Evolutionary conservation across 2,113 vertebrate species (phyloP).

Genomic region (Rhinolophus sinicus): DNA sequence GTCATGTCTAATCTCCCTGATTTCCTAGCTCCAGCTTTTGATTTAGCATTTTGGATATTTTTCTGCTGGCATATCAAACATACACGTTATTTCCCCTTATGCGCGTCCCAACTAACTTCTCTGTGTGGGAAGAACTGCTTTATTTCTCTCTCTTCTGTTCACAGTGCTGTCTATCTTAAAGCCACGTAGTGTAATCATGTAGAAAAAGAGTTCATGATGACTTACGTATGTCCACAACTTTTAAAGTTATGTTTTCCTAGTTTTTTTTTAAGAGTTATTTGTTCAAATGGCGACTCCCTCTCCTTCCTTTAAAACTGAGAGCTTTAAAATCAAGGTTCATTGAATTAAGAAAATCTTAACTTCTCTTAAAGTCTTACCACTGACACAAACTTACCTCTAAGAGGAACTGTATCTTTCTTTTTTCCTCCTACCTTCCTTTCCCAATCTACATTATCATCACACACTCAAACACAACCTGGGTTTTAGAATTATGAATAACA

Average conservation of each 20-base stretch:
- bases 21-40: slow-evolving; percentile 4
- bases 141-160: neutral
- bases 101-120: neutral
- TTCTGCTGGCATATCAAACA: neutral
- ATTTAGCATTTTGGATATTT: neutral
- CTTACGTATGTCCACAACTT: neutral
- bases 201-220: neutral
- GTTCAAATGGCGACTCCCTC: neutral
- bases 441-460: neutral
- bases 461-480: neutral
- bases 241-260: neutral
- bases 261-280: neutral
- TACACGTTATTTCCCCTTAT: neutral
- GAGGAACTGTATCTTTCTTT: neutral
- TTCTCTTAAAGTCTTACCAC: neutral
- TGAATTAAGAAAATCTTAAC: slow-evolving; percentile 6
- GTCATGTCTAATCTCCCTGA: neutral
- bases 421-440: neutral
- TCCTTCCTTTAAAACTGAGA: slow-evolving; percentile 6
- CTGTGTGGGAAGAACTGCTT: neutral
- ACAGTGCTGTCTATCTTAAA: neutral
- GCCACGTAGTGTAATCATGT: neutral
- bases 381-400: neutral
- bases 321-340: neutral
- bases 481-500: neutral